phyloP scores from a whole-genome alignment of 2,888 invertebrate species.

The Cacoxenus indagator region DNA sequence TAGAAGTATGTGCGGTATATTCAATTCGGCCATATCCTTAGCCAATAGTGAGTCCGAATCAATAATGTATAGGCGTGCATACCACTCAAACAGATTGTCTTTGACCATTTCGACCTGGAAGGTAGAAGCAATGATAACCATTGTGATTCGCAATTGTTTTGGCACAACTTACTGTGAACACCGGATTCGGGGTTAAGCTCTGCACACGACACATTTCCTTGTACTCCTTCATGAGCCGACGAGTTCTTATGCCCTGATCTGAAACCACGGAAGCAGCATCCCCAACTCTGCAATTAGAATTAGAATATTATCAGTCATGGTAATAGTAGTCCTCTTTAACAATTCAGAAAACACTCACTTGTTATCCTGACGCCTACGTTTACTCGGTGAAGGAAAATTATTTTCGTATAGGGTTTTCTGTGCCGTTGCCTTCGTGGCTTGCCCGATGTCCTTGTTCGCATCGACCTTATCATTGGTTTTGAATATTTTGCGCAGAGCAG shows the following conservation, averaged over 20 bases:
- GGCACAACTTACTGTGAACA: constrained; percentile 76
- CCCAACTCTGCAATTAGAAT: constrained; percentile 35
- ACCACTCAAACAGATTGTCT: constrained; percentile 91
- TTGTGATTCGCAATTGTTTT: neutral
- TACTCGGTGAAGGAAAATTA: constrained; percentile 60
- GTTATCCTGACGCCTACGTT: constrained; percentile 62
- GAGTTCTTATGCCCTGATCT: constrained; percentile 78
- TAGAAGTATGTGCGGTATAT: constrained; percentile 81
- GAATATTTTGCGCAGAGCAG: constrained; percentile 84
- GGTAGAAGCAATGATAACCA: neutral
- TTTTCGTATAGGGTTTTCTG: constrained; percentile 24
- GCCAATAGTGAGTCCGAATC: constrained; percentile 88
- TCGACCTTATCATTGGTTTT: constrained; percentile 77
- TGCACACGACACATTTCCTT: constrained; percentile 84
- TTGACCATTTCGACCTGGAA: constrained; percentile 82
- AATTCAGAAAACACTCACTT: constrained; percentile 45
- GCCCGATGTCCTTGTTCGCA: constrained; percentile 70
- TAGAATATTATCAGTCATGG: neutral
- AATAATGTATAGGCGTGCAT: constrained; percentile 84
- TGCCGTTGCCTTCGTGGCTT: constrained; percentile 21
- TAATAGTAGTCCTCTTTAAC: neutral
- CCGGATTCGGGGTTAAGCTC: constrained; percentile 78
- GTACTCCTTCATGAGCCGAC: constrained; percentile 88
- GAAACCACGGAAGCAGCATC: constrained; percentile 53
- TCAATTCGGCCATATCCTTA: constrained; percentile 84